These are phyloP conservation scores for Trilocha varians DNA, from an alignment of 2,888 invertebrate genomes.

Conservation along the genomic window DNA sequence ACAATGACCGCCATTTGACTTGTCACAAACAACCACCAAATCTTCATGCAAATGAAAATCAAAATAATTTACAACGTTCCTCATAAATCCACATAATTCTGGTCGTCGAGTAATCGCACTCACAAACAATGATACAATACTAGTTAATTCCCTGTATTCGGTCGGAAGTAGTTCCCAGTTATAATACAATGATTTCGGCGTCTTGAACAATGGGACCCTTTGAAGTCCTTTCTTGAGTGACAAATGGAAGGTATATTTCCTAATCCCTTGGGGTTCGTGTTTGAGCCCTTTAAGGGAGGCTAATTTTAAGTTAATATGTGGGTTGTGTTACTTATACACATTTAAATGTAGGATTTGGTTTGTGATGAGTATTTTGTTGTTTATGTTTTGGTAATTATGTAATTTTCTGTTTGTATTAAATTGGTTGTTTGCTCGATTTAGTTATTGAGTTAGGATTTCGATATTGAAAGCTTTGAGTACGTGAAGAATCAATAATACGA, in stretches of 20 bases:
- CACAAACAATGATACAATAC: constrained; percentile 8
- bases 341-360: no score
- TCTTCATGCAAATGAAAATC: no score
- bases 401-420: no score
- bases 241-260: constrained; percentile 58
- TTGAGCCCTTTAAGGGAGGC: constrained; percentile 5
- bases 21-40: no score
- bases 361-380: no score
- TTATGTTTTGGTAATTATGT: no score
- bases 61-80: background rate
- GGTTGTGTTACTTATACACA: background rate
- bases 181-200: constrained; percentile 45
- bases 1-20: no score
- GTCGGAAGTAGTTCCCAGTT: constrained; percentile 16
- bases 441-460: no score
- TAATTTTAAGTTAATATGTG: background rate
- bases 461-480: no score
- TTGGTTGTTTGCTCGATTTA: no score
- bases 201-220: constrained; percentile 51
- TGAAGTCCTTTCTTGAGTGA: constrained; percentile 54
- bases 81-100: background rate
- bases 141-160: constrained; percentile 8
- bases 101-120: background rate
- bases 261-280: constrained; percentile 39
- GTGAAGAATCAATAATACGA: no score